phyloP scores from a whole-genome alignment of 2,888 invertebrate species.

The Synanthedon tipuliformis region DNA sequence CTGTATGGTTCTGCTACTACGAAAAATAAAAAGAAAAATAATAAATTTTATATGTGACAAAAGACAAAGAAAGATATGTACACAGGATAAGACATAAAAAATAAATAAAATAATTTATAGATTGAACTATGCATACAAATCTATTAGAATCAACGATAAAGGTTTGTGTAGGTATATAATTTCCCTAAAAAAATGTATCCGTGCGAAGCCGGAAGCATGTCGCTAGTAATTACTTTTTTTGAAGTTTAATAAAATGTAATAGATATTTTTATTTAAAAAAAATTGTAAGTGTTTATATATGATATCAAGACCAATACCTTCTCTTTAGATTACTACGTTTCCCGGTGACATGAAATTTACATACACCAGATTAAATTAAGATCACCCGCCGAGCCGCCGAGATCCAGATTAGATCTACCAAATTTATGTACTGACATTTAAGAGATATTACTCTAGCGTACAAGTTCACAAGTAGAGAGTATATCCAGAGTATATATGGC shows the following conservation, averaged over 20 bases:
- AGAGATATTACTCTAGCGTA: slow-evolving; percentile 4
- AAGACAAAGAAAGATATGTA: no score
- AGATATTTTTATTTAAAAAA: background rate
- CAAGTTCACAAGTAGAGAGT: slow-evolving; percentile 13
- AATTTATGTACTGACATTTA: background rate
- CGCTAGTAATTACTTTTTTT: no score
- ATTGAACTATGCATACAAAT: no score
- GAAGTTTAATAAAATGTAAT: background rate
- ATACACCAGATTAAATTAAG: background rate
- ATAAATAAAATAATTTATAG: no score
- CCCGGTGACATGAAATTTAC: background rate
- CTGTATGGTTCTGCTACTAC: no score
- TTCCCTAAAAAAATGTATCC: no score
- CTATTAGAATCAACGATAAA: no score
- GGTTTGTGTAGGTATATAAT: no score
- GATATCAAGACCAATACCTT: background rate
- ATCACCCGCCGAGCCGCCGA: background rate
- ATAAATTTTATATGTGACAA: no score
- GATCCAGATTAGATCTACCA: background rate
- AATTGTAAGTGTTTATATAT: background rate
- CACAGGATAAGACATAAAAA: no score
- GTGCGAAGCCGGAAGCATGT: no score
- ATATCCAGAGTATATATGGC: slow-evolving; percentile 21
- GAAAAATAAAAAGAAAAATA: no score
- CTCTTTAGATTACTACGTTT: background rate